Evolutionary conservation across 2,888 invertebrate species (phyloP).

Genomic region (Melanargia galathea): DNA sequence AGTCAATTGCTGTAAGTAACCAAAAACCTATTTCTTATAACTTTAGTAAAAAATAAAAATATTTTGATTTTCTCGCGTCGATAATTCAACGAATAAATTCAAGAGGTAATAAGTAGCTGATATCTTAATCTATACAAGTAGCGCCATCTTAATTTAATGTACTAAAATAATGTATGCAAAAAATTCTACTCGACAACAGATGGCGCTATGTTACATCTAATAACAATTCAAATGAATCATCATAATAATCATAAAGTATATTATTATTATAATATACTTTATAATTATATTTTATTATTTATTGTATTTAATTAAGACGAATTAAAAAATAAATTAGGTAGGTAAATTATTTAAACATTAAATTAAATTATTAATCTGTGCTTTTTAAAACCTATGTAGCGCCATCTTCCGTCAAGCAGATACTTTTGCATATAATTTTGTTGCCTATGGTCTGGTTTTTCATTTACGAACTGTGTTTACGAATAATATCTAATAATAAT

Average conservation of each 20-base stretch:
- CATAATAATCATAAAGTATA: not conserved
- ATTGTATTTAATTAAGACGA: too few relatives aligned
- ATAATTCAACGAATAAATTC: too few relatives aligned
- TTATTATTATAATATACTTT: not conserved
- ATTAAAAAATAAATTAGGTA: too few relatives aligned
- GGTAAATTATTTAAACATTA: not conserved
- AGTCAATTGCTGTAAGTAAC: too few relatives aligned
- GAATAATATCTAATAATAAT: too few relatives aligned
- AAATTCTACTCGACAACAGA: conserved; percentile 58
- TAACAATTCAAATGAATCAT: not conserved
- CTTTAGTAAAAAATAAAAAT: too few relatives aligned
- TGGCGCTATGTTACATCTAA: conserved; percentile 46
- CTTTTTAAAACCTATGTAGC: not conserved
- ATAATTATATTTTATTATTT: too few relatives aligned
- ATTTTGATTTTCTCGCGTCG: too few relatives aligned
- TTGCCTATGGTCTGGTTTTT: not conserved
- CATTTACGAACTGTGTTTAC: too few relatives aligned
- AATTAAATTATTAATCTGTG: not conserved
- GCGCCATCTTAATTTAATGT: conserved; percentile 44
- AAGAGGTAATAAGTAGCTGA: too few relatives aligned
- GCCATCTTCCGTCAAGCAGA: not conserved
- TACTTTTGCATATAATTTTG: not conserved
- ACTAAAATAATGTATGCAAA: not conserved
- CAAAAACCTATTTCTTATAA: too few relatives aligned
- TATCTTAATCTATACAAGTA: too few relatives aligned